Evolutionary conservation across 2,113 vertebrate genomes (phyloP).

Genomic region (Genyomyrus donnyi): DNA sequence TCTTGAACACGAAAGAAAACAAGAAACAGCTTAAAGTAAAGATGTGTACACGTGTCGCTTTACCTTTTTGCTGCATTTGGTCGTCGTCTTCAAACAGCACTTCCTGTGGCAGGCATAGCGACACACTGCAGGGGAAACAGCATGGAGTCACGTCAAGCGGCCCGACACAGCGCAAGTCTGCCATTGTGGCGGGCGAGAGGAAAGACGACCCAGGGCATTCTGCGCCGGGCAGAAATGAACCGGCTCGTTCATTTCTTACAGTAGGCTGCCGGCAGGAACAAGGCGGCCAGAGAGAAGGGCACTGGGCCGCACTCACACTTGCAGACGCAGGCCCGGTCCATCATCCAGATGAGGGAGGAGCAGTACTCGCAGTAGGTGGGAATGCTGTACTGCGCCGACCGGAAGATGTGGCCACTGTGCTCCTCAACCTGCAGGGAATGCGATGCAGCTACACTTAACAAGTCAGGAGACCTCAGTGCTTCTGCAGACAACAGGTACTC

Average conservation of each 20-base stretch:
- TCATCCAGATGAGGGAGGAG: constrained; percentile 98
- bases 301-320: constrained; percentile 72
- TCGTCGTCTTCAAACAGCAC: constrained; percentile 86
- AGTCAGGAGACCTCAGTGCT: neutral
- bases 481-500: neutral
- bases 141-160: constrained; percentile 17
- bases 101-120: constrained; percentile 95
- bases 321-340: constrained; percentile 95
- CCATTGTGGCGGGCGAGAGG: neutral
- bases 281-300: neutral
- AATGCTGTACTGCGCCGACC: constrained; percentile 95
- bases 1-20: neutral
- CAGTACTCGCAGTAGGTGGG: constrained; percentile 97
- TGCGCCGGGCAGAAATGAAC: constrained; percentile 24
- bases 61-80: constrained; percentile 95
- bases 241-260: constrained; percentile 59
- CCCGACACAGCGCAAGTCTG: neutral
- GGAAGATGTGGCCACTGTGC: constrained; percentile 97
- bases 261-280: neutral
- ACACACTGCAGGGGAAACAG: constrained; percentile 76
- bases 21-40: neutral
- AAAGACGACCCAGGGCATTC: neutral
- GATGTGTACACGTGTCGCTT: constrained; percentile 24
- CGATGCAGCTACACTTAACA: neutral
- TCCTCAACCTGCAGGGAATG: constrained; percentile 78